A percentile compares a stretch with the other conserved stretches of the same genome.
Conservation (phyloP, 2,113 vertebrate species). For the Phaethon lepturus region DNA sequence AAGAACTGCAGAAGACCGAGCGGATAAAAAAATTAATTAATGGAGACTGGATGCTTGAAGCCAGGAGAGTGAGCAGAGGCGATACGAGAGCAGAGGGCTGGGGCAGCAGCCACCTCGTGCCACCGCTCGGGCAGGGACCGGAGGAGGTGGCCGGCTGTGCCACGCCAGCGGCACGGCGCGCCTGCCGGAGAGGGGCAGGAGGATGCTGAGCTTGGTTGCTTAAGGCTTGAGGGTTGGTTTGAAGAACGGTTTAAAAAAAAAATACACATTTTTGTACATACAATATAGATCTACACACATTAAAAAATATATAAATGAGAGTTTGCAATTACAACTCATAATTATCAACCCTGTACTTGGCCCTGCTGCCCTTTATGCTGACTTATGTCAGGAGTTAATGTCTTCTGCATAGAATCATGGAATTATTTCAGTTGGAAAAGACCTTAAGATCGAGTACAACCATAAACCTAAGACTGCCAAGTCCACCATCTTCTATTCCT, state of each 20-base stretch:
- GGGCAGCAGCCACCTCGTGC: neutral
- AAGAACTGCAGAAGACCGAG: neutral
- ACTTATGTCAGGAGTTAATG: neutral
- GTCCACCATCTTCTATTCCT: neutral
- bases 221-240: neutral
- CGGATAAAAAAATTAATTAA: too few species aligned
- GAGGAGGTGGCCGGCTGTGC: neutral
- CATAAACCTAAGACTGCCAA: too few species aligned
- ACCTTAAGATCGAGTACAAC: neutral
- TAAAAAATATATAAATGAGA: neutral
- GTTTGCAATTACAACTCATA: neutral
- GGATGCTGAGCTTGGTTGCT: neutral
- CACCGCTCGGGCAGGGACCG: neutral
- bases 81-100: neutral
- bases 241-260: neutral
- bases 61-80: neutral
- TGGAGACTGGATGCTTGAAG: neutral
- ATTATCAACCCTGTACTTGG: neutral
- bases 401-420: neutral
- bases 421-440: neutral
- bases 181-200: neutral
- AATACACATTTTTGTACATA: neutral
- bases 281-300: neutral
- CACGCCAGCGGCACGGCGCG: neutral
- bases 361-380: neutral